These are phyloP conservation scores for Trochalopteron elliotii DNA, from an alignment of 2,113 vertebrate species.

Conservation along the genomic window DNA sequence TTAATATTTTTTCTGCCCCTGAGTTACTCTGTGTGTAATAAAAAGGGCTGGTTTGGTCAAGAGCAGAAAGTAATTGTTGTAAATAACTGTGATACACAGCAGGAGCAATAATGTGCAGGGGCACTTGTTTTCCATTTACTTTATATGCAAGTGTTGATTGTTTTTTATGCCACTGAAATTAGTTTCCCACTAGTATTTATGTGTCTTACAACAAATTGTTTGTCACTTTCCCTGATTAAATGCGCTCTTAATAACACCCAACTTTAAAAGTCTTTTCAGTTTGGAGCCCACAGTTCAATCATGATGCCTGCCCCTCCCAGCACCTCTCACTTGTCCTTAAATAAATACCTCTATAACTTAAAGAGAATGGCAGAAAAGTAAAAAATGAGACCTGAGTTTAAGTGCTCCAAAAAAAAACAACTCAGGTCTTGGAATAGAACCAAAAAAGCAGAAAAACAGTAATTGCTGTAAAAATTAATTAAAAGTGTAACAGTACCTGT, in stretches of 20 bases:
- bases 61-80: neutral
- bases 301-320: slow-evolving; percentile 15
- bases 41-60: neutral
- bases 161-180: slow-evolving; percentile 45
- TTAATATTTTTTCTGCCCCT: neutral
- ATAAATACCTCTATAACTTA: slow-evolving; percentile 10
- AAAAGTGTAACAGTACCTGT: neutral
- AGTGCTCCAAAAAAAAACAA: neutral
- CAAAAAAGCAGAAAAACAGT: neutral
- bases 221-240: slow-evolving; percentile 69
- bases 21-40: neutral
- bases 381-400: neutral
- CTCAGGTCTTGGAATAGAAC: neutral
- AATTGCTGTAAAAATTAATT: neutral
- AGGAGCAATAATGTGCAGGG: neutral
- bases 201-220: slow-evolving; percentile 62
- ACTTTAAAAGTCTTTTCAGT: slow-evolving; percentile 51
- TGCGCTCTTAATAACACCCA: slow-evolving; percentile 41
- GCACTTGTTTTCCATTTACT: neutral
- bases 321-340: slow-evolving; percentile 2
- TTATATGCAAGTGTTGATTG: slow-evolving; percentile 51
- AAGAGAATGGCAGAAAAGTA: neutral
- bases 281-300: slow-evolving; percentile 50
- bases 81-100: neutral
- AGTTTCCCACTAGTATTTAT: slow-evolving; percentile 66